A percentile compares a stretch with the other conserved stretches of the same genome.
phyloP scores from a whole-genome alignment of 2,797 vertebrate species.

The Sphenodon punctatus region DNA sequence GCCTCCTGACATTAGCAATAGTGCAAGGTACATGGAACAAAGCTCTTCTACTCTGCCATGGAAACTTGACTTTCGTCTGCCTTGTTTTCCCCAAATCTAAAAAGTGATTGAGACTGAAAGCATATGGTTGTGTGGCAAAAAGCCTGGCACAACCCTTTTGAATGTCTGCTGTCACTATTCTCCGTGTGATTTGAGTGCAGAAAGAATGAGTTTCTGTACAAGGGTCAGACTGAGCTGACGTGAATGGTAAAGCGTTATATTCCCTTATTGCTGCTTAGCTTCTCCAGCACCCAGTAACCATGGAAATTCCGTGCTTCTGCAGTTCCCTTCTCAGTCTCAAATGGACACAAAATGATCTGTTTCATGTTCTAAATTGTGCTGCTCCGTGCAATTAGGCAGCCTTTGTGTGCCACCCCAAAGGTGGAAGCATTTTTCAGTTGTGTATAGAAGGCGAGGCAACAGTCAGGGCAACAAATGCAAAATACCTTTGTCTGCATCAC shows the following conservation, averaged over 20 bases:
- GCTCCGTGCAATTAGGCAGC: not conserved
- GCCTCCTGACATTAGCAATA: too few species aligned
- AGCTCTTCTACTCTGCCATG: not conserved
- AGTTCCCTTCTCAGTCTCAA: not conserved
- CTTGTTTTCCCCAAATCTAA: constrained; percentile 44
- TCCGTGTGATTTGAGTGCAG: not conserved
- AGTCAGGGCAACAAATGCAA: too few species aligned
- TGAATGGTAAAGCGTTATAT: not conserved
- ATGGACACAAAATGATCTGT: not conserved
- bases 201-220: not conserved
- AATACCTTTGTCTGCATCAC: too few species aligned
- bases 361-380: not conserved
- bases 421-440: too few species aligned
- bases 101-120: constrained; percentile 46
- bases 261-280: not conserved
- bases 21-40: not conserved
- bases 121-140: constrained; percentile 40
- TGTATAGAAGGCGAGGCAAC: too few species aligned
- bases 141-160: constrained; percentile 39
- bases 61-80: constrained; percentile 31
- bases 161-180: constrained; percentile 3
- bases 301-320: not conserved
- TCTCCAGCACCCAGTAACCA: not conserved
- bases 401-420: not conserved
- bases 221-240: not conserved